A percentile compares a stretch with the other conserved stretches of the same genome.
These are phyloP conservation scores for Phodopus roborovskii DNA, from an alignment of 2,113 vertebrate species.

Conservation along the genomic window DNA sequence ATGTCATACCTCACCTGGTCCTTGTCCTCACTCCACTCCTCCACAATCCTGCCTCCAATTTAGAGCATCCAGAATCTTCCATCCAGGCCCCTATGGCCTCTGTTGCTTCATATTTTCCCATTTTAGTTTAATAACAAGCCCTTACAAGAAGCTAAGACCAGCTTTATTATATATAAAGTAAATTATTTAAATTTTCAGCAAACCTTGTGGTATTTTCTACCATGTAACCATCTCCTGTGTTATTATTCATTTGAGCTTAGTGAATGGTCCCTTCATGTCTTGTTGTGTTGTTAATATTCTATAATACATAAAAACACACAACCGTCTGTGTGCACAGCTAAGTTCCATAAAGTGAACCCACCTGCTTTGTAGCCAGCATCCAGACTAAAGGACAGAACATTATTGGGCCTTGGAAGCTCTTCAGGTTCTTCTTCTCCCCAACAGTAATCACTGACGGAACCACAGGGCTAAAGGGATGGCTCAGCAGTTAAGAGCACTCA, in stretches of 20 bases:
- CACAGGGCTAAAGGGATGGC: not conserved
- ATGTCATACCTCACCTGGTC: not conserved
- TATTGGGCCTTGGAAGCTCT: not conserved
- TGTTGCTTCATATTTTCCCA: not conserved
- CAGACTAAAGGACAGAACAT: not conserved
- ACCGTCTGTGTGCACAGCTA: not conserved
- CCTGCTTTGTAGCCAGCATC: not conserved
- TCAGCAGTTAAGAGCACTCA: not conserved
- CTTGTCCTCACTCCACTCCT: not conserved
- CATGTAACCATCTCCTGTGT: not conserved
- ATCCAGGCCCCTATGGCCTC: not conserved
- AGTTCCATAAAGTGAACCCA: not conserved
- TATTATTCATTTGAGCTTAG: not conserved
- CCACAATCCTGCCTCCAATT: not conserved
- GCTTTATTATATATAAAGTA: constrained; percentile 17
- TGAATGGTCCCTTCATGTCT: not conserved
- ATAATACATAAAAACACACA: not conserved
- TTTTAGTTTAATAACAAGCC: constrained; percentile 4
- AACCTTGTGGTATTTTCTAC: not conserved
- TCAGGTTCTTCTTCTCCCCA: not conserved
- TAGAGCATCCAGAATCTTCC: not conserved
- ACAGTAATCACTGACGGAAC: not conserved
- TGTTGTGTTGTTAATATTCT: constrained; percentile 6
- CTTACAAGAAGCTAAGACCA: not conserved
- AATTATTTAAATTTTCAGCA: constrained; percentile 6